A percentile compares a stretch with the other conserved stretches of the same genome.
Conservation (phyloP, 2,797 vertebrate genomes). For the Pantherophis alleghaniensis region DNA sequence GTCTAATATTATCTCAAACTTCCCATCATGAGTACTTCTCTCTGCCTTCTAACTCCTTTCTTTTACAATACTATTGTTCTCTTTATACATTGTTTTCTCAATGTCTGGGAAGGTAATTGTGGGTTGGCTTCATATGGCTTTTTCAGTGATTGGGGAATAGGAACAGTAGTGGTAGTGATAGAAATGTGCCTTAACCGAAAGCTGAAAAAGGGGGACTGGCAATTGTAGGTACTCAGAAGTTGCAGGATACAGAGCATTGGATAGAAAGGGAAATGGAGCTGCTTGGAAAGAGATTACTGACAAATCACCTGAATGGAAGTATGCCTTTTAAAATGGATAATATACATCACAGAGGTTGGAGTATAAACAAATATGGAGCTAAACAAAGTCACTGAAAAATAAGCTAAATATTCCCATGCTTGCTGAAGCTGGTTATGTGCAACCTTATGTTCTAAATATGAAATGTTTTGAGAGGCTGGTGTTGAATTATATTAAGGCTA, state of each 20-base stretch:
- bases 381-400: not conserved
- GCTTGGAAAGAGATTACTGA: not conserved
- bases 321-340: not conserved
- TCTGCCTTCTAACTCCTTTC: not conserved
- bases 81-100: not conserved
- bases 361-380: not conserved
- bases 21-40: not conserved
- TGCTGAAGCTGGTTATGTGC: not conserved
- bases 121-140: not conserved
- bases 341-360: not conserved
- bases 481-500: no score
- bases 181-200: not conserved
- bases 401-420: not conserved
- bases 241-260: not conserved
- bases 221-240: not conserved
- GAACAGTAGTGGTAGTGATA: not conserved
- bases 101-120: not conserved
- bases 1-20: not conserved
- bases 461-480: no score
- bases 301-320: not conserved
- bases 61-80: not conserved
- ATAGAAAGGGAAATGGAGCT: not conserved
- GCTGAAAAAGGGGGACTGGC: not conserved
- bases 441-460: not conserved
- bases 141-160: not conserved